A percentile compares a stretch with the other conserved stretches of the same genome.
Conservation (phyloP, 2,113 vertebrate genomes). For the Zapus hudsonius region DNA sequence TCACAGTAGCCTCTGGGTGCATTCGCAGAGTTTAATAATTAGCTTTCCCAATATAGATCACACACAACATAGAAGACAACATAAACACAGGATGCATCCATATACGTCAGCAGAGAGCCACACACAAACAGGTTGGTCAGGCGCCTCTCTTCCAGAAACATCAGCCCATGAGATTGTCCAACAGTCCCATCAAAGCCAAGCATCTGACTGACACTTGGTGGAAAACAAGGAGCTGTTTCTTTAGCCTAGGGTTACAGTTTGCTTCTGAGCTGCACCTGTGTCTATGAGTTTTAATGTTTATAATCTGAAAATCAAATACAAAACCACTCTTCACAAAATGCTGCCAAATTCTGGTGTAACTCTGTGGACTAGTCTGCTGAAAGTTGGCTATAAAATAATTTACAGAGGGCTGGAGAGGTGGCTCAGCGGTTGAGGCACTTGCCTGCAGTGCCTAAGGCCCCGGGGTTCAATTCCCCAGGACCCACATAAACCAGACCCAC, state of each 20-base stretch:
- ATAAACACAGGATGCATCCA: constrained; percentile 65
- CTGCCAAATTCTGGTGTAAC: background rate
- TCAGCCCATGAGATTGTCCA: background rate
- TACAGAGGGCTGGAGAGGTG: too few species aligned
- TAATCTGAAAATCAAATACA: constrained; percentile 43
- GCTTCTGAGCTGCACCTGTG: background rate
- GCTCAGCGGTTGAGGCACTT: too few species aligned
- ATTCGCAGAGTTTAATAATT: constrained; percentile 73
- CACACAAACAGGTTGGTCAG: constrained; percentile 19
- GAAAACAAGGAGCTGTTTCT: constrained; percentile 28
- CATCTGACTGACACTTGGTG: background rate
- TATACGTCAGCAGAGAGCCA: background rate
- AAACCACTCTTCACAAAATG: background rate
- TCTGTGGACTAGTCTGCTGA: background rate
- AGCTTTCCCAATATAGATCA: constrained; percentile 73
- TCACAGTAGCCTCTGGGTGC: constrained; percentile 77
- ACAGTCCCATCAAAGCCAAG: constrained; percentile 24
- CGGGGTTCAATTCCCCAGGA: too few species aligned
- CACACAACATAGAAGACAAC: constrained; percentile 69
- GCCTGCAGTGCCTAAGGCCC: too few species aligned
- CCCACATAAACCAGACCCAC: too few species aligned
- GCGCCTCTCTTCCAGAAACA: constrained; percentile 18
- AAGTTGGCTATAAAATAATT: background rate
- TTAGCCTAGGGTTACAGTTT: background rate
- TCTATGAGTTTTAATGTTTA: constrained; percentile 46